A percentile compares a stretch with the other conserved stretches of the same genome.
Conservation (phyloP, 2,888 invertebrate genomes). For the Drosophila cognata region DNA sequence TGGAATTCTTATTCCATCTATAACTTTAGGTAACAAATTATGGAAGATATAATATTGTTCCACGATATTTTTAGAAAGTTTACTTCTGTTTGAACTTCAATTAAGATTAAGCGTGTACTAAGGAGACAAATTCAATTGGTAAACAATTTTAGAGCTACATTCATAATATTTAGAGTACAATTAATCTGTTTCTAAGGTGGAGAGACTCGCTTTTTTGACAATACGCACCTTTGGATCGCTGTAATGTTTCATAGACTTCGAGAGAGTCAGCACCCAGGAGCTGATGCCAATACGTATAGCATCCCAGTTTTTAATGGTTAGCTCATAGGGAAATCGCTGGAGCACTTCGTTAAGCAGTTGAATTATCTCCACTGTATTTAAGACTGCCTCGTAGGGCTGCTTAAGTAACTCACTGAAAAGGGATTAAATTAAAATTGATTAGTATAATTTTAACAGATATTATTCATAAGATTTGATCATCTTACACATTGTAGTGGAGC, state of each 20-base stretch:
- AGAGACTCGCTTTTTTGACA: background rate
- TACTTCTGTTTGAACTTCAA: background rate
- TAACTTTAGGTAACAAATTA: background rate
- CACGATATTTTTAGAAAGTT: background rate
- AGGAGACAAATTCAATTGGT: background rate
- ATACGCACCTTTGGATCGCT: slow-evolving; percentile 86
- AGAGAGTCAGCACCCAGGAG: slow-evolving; percentile 88
- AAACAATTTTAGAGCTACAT: background rate
- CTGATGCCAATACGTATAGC: slow-evolving; percentile 89
- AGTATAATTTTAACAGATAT: background rate
- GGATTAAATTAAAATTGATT: background rate
- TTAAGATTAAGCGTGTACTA: background rate
- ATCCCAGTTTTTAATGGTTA: slow-evolving; percentile 88
- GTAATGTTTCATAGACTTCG: slow-evolving; percentile 84
- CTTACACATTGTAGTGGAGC: slow-evolving; percentile 86
- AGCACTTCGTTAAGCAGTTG: slow-evolving; percentile 81
- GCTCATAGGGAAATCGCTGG: slow-evolving; percentile 77
- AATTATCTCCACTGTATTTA: slow-evolving; percentile 81
- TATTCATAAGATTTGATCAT: background rate
- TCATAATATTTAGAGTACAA: background rate
- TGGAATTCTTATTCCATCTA: background rate
- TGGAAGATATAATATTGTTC: background rate
- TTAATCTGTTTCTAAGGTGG: background rate
- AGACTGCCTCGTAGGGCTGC: slow-evolving; percentile 65
- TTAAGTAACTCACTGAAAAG: slow-evolving; percentile 72